Conservation (phyloP, 2,797 vertebrate genomes). For the Gadopsis marmoratus region DNA sequence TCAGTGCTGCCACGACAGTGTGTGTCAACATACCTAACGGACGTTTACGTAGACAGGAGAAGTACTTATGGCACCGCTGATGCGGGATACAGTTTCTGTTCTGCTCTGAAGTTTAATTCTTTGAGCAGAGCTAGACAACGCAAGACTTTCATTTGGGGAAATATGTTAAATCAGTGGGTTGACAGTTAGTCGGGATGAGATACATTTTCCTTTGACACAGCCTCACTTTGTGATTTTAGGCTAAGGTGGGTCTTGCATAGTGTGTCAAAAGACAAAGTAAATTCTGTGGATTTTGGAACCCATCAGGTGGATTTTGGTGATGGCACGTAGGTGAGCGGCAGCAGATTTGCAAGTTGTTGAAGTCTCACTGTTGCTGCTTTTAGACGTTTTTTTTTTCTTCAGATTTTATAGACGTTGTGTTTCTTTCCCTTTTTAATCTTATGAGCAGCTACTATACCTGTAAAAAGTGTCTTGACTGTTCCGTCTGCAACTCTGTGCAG, state of each 20-base stretch:
- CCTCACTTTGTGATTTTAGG: background rate
- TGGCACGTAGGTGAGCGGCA: background rate
- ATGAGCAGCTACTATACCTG: background rate
- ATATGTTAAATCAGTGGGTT: background rate
- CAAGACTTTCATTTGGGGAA: background rate
- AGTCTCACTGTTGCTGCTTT: background rate
- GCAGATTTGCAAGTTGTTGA: background rate
- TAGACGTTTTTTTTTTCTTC: background rate
- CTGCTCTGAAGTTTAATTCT: background rate
- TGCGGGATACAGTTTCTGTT: background rate
- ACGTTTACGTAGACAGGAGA: too few species aligned
- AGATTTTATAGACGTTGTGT: background rate
- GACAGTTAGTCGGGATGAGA: background rate
- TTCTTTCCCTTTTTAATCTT: background rate
- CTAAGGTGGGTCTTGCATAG: background rate
- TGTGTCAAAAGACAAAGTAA: background rate
- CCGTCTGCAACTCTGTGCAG: constrained; percentile 38
- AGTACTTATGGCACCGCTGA: too few species aligned
- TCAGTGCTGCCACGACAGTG: too few species aligned
- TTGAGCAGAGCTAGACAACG: background rate
- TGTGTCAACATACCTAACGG: too few species aligned
- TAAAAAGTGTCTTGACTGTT: background rate
- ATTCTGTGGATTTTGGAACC: background rate
- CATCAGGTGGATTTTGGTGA: background rate
- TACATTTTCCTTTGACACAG: background rate